phyloP scores from a whole-genome alignment of 1,140 invertebrate genomes.

The Heliconius himera region DNA sequence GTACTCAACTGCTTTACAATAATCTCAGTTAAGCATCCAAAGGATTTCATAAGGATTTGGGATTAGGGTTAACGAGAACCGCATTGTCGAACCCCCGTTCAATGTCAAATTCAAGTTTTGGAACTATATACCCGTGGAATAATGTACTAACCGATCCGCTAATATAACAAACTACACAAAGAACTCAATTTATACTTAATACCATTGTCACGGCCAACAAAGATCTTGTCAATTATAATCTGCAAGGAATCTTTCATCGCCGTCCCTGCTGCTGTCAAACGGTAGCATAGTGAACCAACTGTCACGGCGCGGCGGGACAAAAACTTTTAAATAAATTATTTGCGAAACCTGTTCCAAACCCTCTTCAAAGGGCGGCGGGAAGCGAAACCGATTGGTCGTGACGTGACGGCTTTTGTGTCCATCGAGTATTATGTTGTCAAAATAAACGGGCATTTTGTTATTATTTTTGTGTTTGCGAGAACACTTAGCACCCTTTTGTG shows the following conservation, averaged over 20 bases:
- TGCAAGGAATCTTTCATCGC: constrained; percentile 69
- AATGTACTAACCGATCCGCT: constrained; percentile 60
- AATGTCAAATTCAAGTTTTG: constrained; percentile 55
- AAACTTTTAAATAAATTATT: constrained; percentile 80
- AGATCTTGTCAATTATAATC: constrained; percentile 80
- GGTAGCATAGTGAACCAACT: constrained; percentile 66
- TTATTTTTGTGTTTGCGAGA: constrained; percentile 80
- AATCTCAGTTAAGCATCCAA: constrained; percentile 59
- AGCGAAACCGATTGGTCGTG: constrained; percentile 76
- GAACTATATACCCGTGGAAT: constrained; percentile 64
- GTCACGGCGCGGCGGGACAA: constrained; percentile 51
- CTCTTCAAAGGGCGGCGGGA: constrained; percentile 71
- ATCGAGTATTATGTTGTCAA: constrained; percentile 80
- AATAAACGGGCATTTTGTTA: constrained; percentile 80
- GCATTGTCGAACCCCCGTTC: constrained; percentile 58
- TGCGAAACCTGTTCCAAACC: constrained; percentile 76
- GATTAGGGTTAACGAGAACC: constrained; percentile 65
- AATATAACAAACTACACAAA: constrained; percentile 69
- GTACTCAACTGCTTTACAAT: constrained; percentile 47
- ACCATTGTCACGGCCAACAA: constrained; percentile 75
- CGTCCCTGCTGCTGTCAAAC: constrained; percentile 60
- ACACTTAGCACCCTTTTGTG: constrained; percentile 78
- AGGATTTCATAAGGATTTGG: constrained; percentile 45
- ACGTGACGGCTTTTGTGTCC: constrained; percentile 76
- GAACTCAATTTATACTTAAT: constrained; percentile 65